phyloP scores from a whole-genome alignment of 2,113 vertebrate genomes.

The Pithys albifrons region DNA sequence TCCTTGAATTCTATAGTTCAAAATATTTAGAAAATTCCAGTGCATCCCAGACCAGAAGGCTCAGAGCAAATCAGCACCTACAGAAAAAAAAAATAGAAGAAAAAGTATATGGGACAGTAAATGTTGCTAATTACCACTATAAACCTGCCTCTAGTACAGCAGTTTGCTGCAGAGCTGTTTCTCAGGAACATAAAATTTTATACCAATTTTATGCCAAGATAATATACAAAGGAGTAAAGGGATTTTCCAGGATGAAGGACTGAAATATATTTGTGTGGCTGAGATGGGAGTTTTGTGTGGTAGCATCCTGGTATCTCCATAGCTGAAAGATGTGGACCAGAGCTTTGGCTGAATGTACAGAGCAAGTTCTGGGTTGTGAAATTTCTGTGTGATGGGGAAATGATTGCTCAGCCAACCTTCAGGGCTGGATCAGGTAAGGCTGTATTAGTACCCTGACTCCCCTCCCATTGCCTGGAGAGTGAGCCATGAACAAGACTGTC shows the following conservation, averaged over 20 bases:
- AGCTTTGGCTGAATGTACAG: not conserved
- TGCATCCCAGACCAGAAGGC: not conserved
- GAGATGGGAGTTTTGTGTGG: not conserved
- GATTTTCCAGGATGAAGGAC: not conserved
- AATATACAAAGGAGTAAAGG: not conserved
- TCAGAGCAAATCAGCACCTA: not conserved
- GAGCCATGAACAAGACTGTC: fast-evolving
- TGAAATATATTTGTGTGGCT: not conserved
- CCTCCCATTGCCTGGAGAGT: not conserved
- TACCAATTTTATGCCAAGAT: not conserved
- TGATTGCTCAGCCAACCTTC: not conserved
- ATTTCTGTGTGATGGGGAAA: not conserved
- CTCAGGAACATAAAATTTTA: not conserved
- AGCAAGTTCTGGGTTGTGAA: not conserved
- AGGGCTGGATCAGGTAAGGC: not conserved
- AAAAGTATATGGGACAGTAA: not conserved
- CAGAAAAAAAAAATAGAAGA: not conserved
- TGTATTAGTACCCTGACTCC: not conserved
- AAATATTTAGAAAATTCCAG: not conserved
- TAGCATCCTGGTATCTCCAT: no score
- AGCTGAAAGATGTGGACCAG: not conserved
- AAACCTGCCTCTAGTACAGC: not conserved
- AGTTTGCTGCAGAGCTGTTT: not conserved
- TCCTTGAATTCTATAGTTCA: not conserved
- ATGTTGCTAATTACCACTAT: not conserved